Conservation (phyloP, 2,797 vertebrate species). For the Syngnathus rostellatus region DNA sequence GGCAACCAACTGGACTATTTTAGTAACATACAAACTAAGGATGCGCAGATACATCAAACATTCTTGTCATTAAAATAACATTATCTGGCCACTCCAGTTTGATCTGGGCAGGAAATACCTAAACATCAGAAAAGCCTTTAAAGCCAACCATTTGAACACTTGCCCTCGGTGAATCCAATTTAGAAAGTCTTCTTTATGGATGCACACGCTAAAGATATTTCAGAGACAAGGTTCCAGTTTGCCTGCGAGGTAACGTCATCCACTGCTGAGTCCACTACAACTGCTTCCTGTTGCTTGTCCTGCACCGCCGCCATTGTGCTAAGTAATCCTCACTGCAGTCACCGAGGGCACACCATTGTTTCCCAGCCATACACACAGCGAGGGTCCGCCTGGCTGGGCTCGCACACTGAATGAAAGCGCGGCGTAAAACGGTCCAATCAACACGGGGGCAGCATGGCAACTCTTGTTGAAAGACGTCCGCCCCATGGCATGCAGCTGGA, state of each 20-base stretch:
- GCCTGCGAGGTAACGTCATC: constrained; percentile 56
- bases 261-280: constrained; percentile 85
- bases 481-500: constrained; percentile 33
- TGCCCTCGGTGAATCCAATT: background rate
- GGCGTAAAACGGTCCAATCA: constrained; percentile 22
- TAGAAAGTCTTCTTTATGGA: background rate
- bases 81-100: background rate
- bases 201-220: background rate
- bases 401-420: constrained; percentile 43
- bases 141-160: background rate
- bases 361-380: constrained; percentile 70
- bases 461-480: constrained; percentile 32
- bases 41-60: background rate
- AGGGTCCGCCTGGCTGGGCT: constrained; percentile 73
- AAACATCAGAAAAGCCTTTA: background rate
- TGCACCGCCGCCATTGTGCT: constrained; percentile 82
- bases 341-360: constrained; percentile 82
- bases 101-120: background rate
- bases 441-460: constrained; percentile 14
- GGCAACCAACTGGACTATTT: background rate
- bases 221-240: background rate
- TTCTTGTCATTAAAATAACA: background rate
- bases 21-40: background rate
- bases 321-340: constrained; percentile 91
- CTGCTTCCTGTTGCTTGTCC: constrained; percentile 89